Evolutionary conservation across 1,140 invertebrate species (phyloP), one percentile per base, ranked within the genome.

Genomic region (Leptinotarsa lineolata): DNA sequence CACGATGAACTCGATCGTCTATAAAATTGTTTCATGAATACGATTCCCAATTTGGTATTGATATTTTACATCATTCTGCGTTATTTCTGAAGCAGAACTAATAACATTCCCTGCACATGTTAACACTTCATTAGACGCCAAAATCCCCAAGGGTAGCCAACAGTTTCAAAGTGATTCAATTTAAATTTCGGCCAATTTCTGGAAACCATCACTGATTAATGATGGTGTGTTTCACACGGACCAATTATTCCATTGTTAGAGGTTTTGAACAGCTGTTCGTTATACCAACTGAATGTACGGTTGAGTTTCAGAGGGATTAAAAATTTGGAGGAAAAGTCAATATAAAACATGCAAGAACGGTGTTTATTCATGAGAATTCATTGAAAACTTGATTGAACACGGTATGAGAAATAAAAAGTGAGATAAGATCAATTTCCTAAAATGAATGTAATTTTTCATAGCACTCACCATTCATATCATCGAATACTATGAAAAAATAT

Each of bases 181-280:
- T 73, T 76, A 75, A 74, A 74, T 72, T 78, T 74, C 39, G 65
- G 68, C 58, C 66, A 72, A 77, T 76, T 77, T 78, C 73, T 74
- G 76, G 68, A 77, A 77, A 78, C 76, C 68, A 72, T 44, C 77
- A 79, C 77, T 79, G 78, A 79, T 79, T 79, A 76, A 79, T 78
- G 78, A 75, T 73, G 67, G 48, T 73, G 73, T 74, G 76, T 75
- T 79, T 79, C 78, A 78, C 78, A 79, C 78, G 78, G 76, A 78
- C 77, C 78, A 78, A 75, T 77, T 79, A 75, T 48, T 74, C 73
- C 73, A 75, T 79, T 79, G 77, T 79, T 73, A 60, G 39, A 65
- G 69, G 61, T 68, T 70, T 59, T 69, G 72, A 72, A 71, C 78
- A 79, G 78, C 72, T 79, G 78, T 78, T 79, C 75, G 68, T 74